Evolutionary conservation across 2,888 invertebrate genomes (phyloP).

Genomic region (Diaphora mendica): DNA sequence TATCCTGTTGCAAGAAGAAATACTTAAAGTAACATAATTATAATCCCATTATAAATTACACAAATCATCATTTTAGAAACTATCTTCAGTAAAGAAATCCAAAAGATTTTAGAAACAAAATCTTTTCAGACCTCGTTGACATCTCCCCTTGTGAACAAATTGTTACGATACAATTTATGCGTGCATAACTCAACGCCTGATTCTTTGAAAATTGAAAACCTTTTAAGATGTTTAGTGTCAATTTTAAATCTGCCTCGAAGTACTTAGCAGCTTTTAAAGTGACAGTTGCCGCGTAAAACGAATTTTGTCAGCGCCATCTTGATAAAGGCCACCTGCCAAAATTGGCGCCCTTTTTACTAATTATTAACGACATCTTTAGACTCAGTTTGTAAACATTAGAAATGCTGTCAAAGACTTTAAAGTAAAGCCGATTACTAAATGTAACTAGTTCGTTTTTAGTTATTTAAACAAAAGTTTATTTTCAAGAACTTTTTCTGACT

Average conservation of each 20-base stretch:
- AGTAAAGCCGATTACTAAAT: background rate
- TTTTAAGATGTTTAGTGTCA: slow-evolving; percentile 75
- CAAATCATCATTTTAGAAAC: background rate
- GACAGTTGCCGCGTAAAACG: slow-evolving; percentile 60
- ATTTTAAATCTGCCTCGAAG: slow-evolving; percentile 62
- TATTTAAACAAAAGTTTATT: too few species aligned
- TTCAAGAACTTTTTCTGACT: too few species aligned
- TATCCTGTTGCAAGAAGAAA: too few species aligned
- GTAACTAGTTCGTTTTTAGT: background rate
- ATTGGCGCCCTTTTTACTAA: slow-evolving; percentile 49
- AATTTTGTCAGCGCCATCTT: slow-evolving; percentile 69
- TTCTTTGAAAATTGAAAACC: slow-evolving; percentile 66
- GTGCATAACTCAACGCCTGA: slow-evolving; percentile 64
- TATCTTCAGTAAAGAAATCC: background rate
- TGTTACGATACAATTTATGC: slow-evolving; percentile 27
- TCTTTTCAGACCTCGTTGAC: slow-evolving; percentile 3
- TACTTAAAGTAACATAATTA: too few species aligned
- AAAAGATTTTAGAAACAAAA: slow-evolving; percentile 6
- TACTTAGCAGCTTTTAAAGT: slow-evolving; percentile 66
- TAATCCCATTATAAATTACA: too few species aligned
- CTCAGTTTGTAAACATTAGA: slow-evolving; percentile 34
- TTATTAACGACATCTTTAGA: slow-evolving; percentile 45
- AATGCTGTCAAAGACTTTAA: background rate
- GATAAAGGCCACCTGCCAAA: slow-evolving; percentile 57
- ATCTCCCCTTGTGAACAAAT: slow-evolving; percentile 5